Evolutionary conservation across 2,888 invertebrate genomes (phyloP).

Genomic region (Cordilura impudica): DNA sequence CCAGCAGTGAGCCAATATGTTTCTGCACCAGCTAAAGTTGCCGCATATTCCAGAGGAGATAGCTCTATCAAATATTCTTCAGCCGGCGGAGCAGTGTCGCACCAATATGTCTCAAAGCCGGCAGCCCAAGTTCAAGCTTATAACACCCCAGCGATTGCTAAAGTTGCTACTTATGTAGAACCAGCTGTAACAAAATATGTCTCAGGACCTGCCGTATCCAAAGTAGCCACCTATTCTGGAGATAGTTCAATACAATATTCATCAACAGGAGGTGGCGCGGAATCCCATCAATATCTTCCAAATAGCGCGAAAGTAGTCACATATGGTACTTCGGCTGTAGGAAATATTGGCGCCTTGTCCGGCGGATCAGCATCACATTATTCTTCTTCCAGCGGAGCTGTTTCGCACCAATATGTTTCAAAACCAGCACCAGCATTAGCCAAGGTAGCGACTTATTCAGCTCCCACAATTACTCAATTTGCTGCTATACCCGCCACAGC

Average conservation of each 20-base stretch:
- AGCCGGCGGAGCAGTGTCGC: conserved; percentile 63
- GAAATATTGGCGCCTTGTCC: conserved; percentile 46
- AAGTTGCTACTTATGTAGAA: conserved; percentile 63
- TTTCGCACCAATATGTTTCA: conserved; percentile 66
- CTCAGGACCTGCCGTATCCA: conserved; percentile 38
- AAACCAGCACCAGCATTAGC: conserved; percentile 63
- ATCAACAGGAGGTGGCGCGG: conserved; percentile 49
- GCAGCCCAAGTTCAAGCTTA: neutral
- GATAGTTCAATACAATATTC: conserved; percentile 42
- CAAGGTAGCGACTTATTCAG: conserved; percentile 64
- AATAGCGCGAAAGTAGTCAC: conserved; percentile 66
- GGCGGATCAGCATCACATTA: conserved; percentile 45
- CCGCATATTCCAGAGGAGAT: conserved; percentile 24
- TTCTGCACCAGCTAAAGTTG: conserved; percentile 36
- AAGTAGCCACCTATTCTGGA: conserved; percentile 38
- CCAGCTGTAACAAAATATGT: conserved; percentile 53
- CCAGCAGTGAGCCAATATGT: conserved; percentile 59
- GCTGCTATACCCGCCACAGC: conserved; percentile 61
- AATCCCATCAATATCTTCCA: conserved; percentile 68
- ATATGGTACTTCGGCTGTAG: conserved; percentile 62
- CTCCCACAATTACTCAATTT: conserved; percentile 36
- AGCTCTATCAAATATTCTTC: conserved; percentile 43
- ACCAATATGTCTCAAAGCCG: conserved; percentile 67
- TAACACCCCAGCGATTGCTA: conserved; percentile 62
- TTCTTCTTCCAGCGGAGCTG: conserved; percentile 41